Evolutionary conservation across 1,140 invertebrate genomes (phyloP).

Genomic region (Radopholus similis): DNA sequence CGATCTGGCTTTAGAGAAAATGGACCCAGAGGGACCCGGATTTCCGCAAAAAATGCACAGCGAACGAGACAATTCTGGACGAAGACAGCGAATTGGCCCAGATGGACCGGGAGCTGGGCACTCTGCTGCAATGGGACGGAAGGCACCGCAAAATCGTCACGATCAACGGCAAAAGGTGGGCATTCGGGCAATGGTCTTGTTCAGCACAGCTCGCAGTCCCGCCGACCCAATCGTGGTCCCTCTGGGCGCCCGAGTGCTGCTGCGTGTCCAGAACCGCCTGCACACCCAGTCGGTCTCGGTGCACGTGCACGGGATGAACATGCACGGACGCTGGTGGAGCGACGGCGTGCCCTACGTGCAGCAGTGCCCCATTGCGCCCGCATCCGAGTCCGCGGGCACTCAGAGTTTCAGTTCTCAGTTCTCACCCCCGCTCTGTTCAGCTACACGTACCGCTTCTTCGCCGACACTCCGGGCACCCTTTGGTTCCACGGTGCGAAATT

Average conservation of each 20-base stretch:
- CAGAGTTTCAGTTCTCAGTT: no score
- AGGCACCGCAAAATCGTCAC: constrained; percentile 31
- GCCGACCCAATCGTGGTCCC: constrained; percentile 51
- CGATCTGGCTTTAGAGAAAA: background rate
- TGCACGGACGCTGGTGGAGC: constrained; percentile 44
- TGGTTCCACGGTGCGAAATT: constrained; percentile 48
- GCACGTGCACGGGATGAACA: constrained; percentile 57
- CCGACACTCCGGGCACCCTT: constrained; percentile 55
- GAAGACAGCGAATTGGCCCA: background rate
- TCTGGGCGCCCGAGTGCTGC: constrained; percentile 46
- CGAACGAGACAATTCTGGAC: background rate
- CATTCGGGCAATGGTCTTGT: background rate
- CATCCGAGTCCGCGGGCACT: constrained; percentile 14
- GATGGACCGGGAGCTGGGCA: background rate
- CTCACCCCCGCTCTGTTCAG: no score
- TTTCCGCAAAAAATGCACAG: background rate
- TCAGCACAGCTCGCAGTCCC: constrained; percentile 47
- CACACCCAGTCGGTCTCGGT: constrained; percentile 49
- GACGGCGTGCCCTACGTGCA: constrained; percentile 31
- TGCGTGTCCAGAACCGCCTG: constrained; percentile 46
- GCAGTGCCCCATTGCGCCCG: constrained; percentile 30
- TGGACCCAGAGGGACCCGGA: background rate
- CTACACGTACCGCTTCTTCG: constrained; percentile 45
- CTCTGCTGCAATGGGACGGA: background rate
- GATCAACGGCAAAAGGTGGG: constrained; percentile 47